Conservation (phyloP, 2,113 vertebrate species). For the Synchiropus splendidus region DNA sequence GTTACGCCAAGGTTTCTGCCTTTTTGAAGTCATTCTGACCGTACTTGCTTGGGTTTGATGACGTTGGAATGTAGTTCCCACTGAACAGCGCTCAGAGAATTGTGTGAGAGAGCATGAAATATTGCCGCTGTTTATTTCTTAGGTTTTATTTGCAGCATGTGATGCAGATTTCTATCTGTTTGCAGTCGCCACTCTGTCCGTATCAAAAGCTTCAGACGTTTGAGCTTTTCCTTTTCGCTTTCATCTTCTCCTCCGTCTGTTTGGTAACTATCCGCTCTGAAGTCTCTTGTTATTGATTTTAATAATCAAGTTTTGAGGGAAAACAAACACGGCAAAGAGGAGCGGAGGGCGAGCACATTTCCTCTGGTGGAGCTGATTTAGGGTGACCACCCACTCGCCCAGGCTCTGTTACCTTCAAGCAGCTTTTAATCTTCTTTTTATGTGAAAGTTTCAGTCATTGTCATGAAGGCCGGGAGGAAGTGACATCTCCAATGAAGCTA, state of each 20-base stretch:
- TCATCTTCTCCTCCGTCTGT: conserved; percentile 27
- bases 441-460: conserved; percentile 16
- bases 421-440: conserved; percentile 44
- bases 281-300: conserved; percentile 42
- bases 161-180: no score
- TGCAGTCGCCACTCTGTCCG: no score
- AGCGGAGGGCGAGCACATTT: conserved; percentile 7
- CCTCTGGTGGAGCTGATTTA: conserved; percentile 42
- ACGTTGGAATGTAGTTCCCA: no score
- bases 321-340: conserved; percentile 45
- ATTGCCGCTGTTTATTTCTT: no score
- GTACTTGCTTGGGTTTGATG: no score
- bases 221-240: conserved; percentile 43
- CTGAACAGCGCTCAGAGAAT: no score
- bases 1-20: no score
- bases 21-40: no score
- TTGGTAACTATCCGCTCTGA: conserved; percentile 29
- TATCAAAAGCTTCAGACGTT: background rate
- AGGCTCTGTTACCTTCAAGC: conserved; percentile 3
- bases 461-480: conserved; percentile 25
- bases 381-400: conserved; percentile 37
- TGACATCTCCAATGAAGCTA: conserved; percentile 36
- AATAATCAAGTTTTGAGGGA: conserved; percentile 51
- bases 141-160: no score
- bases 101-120: no score